phyloP scores from a whole-genome alignment of 1,140 invertebrate species.

The Trachymyrmex cornetzi region DNA sequence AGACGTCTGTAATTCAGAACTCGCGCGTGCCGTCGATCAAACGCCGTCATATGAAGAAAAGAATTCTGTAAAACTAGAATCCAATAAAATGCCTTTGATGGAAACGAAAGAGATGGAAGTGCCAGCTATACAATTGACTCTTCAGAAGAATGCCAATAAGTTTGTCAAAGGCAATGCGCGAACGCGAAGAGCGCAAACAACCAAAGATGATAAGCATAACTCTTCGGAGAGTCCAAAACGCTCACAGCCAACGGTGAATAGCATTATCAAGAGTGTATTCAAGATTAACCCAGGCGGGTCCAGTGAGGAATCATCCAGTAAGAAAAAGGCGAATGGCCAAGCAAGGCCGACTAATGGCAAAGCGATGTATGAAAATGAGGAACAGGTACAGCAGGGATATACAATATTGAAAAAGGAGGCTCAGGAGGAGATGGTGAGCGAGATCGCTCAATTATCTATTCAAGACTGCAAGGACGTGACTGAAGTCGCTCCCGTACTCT shows the following conservation, averaged over 20 bases:
- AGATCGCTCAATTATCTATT: conserved; percentile 81
- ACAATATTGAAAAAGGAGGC: conserved; percentile 80
- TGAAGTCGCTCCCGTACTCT: conserved; percentile 79
- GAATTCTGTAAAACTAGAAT: conserved; percentile 33
- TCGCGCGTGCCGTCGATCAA: conserved; percentile 6
- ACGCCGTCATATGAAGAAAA: not conserved
- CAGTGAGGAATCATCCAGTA: conserved; percentile 66
- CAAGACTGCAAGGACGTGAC: conserved; percentile 82
- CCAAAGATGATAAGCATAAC: conserved; percentile 64
- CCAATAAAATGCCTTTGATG: conserved; percentile 11
- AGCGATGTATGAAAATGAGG: conserved; percentile 68
- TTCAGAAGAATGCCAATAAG: conserved; percentile 50
- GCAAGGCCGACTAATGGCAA: conserved; percentile 66
- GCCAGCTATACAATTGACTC: conserved; percentile 1
- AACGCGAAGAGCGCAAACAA: conserved; percentile 12
- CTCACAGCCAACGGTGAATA: conserved; percentile 79
- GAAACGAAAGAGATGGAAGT: conserved; percentile 55
- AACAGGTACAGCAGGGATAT: conserved; percentile 74
- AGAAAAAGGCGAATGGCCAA: conserved; percentile 77
- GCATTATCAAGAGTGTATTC: conserved; percentile 81
- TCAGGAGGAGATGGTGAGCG: conserved; percentile 77
- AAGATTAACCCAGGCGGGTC: conserved; percentile 76
- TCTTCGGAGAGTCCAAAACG: conserved; percentile 78
- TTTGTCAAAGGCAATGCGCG: not conserved
- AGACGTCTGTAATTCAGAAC: conserved; percentile 2